Conservation (phyloP, 1,140 invertebrate species). For the Monomorium pharaonis region DNA sequence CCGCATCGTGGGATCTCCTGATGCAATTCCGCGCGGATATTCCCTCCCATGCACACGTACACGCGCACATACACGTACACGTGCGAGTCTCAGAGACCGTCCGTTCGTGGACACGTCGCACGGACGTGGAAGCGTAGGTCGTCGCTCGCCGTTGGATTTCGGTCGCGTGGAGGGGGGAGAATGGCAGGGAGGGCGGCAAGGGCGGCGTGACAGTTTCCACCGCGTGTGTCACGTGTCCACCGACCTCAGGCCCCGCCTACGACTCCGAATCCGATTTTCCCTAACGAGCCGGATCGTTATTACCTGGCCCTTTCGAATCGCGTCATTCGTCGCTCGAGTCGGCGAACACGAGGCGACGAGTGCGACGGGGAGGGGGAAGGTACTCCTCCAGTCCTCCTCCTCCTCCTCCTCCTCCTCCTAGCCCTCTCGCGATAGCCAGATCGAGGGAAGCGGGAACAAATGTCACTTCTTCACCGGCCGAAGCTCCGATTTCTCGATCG, state of each 20-base stretch:
- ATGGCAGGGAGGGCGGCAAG: constrained; percentile 78
- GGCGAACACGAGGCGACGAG: not conserved
- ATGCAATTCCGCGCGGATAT: not conserved
- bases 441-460: constrained; percentile 1
- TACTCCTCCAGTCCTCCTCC: too few species aligned
- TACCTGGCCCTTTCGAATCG: constrained; percentile 55
- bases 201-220: constrained; percentile 85
- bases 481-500: constrained; percentile 47
- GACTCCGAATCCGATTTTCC: constrained; percentile 77
- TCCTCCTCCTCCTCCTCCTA: too few species aligned
- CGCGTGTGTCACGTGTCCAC: constrained; percentile 85
- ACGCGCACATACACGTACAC: not conserved
- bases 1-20: constrained; percentile 9
- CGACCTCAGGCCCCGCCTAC: constrained; percentile 84
- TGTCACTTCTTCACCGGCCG: constrained; percentile 53
- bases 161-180: constrained; percentile 60
- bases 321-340: constrained; percentile 53
- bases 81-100: not conserved
- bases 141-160: constrained; percentile 69
- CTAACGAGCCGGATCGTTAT: constrained; percentile 69
- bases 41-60: not conserved
- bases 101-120: not conserved
- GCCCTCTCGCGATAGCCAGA: not conserved
- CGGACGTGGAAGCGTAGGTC: constrained; percentile 49
- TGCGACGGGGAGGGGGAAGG: not conserved